Evolutionary conservation across 2,797 vertebrate species (phyloP), one percentile per base, ranked within the genome.

Genomic region (Enteromius thamalakanensis): DNA sequence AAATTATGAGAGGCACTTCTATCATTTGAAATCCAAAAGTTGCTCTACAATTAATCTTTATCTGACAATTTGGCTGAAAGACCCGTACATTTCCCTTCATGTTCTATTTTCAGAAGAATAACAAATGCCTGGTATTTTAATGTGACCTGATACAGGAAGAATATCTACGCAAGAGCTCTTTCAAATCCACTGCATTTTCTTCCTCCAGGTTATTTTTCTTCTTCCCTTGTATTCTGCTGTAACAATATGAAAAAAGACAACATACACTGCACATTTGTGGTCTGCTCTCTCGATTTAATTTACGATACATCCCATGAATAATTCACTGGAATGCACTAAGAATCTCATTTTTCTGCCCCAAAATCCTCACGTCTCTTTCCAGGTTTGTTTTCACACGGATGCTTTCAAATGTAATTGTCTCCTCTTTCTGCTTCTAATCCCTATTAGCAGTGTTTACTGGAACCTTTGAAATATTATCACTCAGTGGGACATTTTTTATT

Each of bases 271-370:
- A 2, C 62, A 65, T 65, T 34, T 65, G 29, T 19, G 62, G 29
- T 65, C 62, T 65, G 62, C 29, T 34, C 62, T 64, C 62, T 4
- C 3, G 15, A 65, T 65, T 34, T 65, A 65, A 65, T 65, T 65
- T 65, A 65, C 3, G 29, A 65, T 19, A 65, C 62, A 34, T 19
- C 15, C 62, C 15, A 65, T 65, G 62, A 65, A 65, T 65, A 65
- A 65, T 65, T 65, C 15, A 34, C 62, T 65, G 62, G 62, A 65
- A 65, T 65, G 29, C 62, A 65, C 29, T 65, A 34, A 65, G 62
- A 34, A 65, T 34, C 62, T 19, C 1, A 34, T 34, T 34, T 34
- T 34, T 65, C 29, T 65, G 29, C 15, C 62, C 62, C 2, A 65
- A 34, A 65, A 34, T 34, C 17, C 15, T 65, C 29, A 64, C 15